Conservation (phyloP, 2,797 vertebrate genomes). For the Pampus argenteus region DNA sequence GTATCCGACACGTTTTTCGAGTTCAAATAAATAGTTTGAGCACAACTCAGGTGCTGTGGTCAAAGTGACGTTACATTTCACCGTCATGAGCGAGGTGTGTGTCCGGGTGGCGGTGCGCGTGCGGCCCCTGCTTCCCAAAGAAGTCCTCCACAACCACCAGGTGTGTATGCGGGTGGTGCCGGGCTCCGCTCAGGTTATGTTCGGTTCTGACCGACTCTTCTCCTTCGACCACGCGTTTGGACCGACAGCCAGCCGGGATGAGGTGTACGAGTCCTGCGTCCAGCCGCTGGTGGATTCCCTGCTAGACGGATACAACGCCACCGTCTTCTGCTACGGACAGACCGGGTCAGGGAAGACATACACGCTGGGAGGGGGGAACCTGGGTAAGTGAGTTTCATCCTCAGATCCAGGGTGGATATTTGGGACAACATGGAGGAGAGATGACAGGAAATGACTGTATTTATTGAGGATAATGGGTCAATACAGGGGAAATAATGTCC, state of each 20-base stretch:
- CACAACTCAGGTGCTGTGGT: no score
- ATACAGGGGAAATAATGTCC: not conserved
- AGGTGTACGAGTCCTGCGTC: constrained; percentile 89
- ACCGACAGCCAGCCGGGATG: constrained; percentile 86
- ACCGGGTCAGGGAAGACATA: constrained; percentile 95
- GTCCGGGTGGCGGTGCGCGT: constrained; percentile 92
- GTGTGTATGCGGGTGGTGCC: constrained; percentile 88
- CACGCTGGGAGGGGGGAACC: constrained; percentile 88
- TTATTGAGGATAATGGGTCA: not conserved
- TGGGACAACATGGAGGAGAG: not conserved
- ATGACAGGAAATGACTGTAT: not conserved
- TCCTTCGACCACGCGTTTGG: constrained; percentile 93
- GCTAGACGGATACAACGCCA: constrained; percentile 90
- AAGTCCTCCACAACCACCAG: constrained; percentile 88
- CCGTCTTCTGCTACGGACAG: constrained; percentile 93
- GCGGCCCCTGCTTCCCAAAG: constrained; percentile 90
- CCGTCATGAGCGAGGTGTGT: constrained; percentile 86
- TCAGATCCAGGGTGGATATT: not conserved
- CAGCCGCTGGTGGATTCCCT: constrained; percentile 88
- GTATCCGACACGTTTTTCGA: not conserved
- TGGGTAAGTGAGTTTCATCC: constrained; percentile 78
- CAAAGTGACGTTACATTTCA: accelerated
- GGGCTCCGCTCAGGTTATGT: constrained; percentile 84
- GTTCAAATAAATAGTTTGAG: not conserved
- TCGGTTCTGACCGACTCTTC: constrained; percentile 88